Base-by-base conservation (phyloP, 2,113 vertebrate genomes). In the Hippolais icterina region DNA sequence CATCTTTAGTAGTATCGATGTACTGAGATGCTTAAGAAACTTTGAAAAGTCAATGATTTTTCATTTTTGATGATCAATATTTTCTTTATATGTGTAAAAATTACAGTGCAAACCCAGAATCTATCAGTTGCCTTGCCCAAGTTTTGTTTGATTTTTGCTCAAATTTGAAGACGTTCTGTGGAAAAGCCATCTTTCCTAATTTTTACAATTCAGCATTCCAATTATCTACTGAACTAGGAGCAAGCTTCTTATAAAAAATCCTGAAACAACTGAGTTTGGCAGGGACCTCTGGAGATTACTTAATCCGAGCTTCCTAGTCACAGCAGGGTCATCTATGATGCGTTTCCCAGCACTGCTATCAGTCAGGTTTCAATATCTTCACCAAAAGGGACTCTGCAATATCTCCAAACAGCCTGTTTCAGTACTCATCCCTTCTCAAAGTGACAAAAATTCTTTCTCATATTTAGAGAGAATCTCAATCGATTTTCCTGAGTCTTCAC, bases 261-360 rank as follows among this genome's bases (percentile, higher is more conserved):
- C 18, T 16, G 5, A 63, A 70, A 37, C 5, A 41, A 4, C 7
- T 19, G 29, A 57, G 4, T 29, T 47, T 75, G 54, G 14, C 15
- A 83, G 15, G 12, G 8, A 21, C 22, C 10, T 79, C 50, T 50
- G 50, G 8, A 60, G 24, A 65, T 69, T 24, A 54, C 22, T 5
- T 71, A 35, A 24, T 71, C 47, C 41, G 57, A 29, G 33, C 9
- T 75, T 28, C 28, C 10, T 61, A 19, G 20, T 77, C 57, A 63
- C 78, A 64, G 14, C 22, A 61, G 16, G 9, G 11, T 33, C 23
- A 76, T 16, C 17, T 53, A 11, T 12, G 9, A 33, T 15, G 27
- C 0, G 0, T 11, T 75, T 6, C 7, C 18, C 13, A 61, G 46
- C 28, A 50, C 25, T 3, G 0, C 19, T 54, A 47, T 33, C 3